Percentiles rank a stretch among this genome's conserved stretches.
These are phyloP conservation scores for Drosophila birchii DNA, from an alignment of 2,888 invertebrate species.

Conservation along the genomic window DNA sequence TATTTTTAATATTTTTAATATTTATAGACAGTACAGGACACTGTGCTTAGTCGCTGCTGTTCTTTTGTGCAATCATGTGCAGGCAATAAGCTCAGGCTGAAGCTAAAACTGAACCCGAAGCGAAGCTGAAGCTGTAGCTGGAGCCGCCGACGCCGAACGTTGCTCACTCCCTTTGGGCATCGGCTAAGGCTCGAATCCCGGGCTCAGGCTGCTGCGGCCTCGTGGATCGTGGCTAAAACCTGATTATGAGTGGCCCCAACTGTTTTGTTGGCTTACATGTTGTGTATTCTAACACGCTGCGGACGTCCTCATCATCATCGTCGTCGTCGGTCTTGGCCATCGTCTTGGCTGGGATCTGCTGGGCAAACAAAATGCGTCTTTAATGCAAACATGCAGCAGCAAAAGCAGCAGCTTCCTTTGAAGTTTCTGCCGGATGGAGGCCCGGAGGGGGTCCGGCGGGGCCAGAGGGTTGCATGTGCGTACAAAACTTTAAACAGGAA, in stretches of 20 bases:
- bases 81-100: constrained; percentile 60
- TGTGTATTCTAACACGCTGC: constrained; percentile 78
- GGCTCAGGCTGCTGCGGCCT: constrained; percentile 24
- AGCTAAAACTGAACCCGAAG: constrained; percentile 7
- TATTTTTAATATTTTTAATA: background rate
- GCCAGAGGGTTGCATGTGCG: constrained; percentile 72
- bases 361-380: constrained; percentile 78
- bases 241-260: constrained; percentile 78
- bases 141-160: constrained; percentile 39
- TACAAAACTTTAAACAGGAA: constrained; percentile 80
- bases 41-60: constrained; percentile 41
- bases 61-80: constrained; percentile 74
- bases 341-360: constrained; percentile 60
- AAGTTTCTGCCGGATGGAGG: constrained; percentile 48
- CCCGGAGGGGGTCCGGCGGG: constrained; percentile 10
- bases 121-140: constrained; percentile 4
- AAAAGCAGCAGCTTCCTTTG: constrained; percentile 74
- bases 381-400: constrained; percentile 78
- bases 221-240: constrained; percentile 64
- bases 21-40: background rate
- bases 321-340: constrained; percentile 41
- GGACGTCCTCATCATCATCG: constrained; percentile 60
- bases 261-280: constrained; percentile 68
- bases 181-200: constrained; percentile 29
- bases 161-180: constrained; percentile 64